Evolutionary conservation across 2,888 invertebrate genomes (phyloP), one percentile per base, ranked within the genome.

Genomic region (Polia nebulosa): DNA sequence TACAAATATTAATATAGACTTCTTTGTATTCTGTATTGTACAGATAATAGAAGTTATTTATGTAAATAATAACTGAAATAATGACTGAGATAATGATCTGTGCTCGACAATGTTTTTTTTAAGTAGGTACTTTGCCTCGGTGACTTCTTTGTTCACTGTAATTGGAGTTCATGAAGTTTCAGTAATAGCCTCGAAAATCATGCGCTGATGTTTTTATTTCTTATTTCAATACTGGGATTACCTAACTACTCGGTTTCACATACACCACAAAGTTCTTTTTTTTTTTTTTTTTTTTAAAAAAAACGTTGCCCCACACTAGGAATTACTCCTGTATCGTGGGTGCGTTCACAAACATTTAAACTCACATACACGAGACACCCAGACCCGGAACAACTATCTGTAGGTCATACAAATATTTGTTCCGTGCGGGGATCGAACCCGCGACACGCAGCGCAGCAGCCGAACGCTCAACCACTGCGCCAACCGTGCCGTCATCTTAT

Each of bases 71-170:
- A 66, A 29, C 56, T 51, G 58, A 64, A 76, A 63, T 68, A 65
- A 78, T 66, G 45, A 60, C 65, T 27, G 41, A 41, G 53, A 71
- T 67, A 75, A 71, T 72, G 49, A 60, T 62, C 57, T 60, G 9
- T 25, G 39, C 20, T 55, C 57, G 41, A 66, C 58, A 51, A 55
- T 58, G 47, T 39, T 59, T 51, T 61, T 44, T 45, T 57, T 41
- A 0, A 49, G 17, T 53, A 47, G 2, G 32, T 62, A 59, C 52
- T 55, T 51, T 45, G 29, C 29, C 13, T 70, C 7, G 9, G 25
- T 45, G 32, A 39, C 44, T 52, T 61, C 49, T 62, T 62, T 68
- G 59, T 76, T 60, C 20, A 45, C 8, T 65, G 27, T 71, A 53
- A 75, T 72, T 60, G 15, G 51, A 45, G 45, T 49, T 32, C 9